These are phyloP conservation scores for Zaprionus tsacasi DNA, from an alignment of 1,140 invertebrate genomes.

Conservation along the genomic window DNA sequence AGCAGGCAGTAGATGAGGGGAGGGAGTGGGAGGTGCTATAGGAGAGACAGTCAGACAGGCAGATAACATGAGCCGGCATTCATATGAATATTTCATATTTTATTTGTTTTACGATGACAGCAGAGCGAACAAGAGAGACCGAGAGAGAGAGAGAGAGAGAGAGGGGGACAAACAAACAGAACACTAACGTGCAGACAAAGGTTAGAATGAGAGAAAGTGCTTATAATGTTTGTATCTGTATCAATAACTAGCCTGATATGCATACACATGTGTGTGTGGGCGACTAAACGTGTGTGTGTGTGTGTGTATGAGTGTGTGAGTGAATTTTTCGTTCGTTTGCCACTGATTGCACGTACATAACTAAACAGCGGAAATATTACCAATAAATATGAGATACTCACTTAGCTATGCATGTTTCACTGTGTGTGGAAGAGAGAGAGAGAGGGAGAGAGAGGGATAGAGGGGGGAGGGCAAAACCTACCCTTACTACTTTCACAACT, in stretches of 20 bases:
- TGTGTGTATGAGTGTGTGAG: background rate
- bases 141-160: background rate
- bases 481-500: background rate
- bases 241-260: conserved; percentile 31
- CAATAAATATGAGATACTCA: conserved; percentile 45
- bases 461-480: background rate
- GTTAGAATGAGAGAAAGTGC: conserved; percentile 15
- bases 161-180: background rate
- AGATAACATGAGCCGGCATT: conserved; percentile 66
- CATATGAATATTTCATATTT: conserved; percentile 65
- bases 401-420: conserved; percentile 11
- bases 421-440: background rate
- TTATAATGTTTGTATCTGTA: conserved; percentile 36
- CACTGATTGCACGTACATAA: conserved; percentile 38
- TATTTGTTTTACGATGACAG: conserved; percentile 55
- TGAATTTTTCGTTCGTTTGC: conserved; percentile 33
- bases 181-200: background rate
- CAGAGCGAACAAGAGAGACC: too few species aligned
- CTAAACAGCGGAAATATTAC: conserved; percentile 45
- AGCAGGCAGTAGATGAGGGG: conserved; percentile 14
- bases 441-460: background rate
- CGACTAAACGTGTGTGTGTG: background rate
- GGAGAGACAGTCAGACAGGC: conserved; percentile 18
- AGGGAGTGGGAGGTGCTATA: background rate
- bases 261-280: background rate